Conservation (phyloP, 92 coral and sea anemone genomes). For the Zoanthus solanderi region DNA sequence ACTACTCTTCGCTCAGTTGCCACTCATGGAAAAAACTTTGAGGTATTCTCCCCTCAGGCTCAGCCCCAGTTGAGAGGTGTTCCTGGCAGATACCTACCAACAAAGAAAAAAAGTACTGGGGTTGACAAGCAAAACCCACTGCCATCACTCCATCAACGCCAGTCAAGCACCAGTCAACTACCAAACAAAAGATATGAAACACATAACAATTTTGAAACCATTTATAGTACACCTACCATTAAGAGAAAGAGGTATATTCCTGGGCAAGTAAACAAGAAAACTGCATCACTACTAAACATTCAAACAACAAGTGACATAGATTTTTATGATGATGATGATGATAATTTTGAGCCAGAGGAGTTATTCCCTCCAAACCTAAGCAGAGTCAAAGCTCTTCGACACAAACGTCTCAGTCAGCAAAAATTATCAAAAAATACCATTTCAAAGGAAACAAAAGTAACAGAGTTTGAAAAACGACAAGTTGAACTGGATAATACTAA, state of each 20-base stretch:
- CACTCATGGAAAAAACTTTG: conserved; percentile 30
- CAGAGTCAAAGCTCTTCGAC: conserved; percentile 74
- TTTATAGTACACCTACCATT: conserved; percentile 26
- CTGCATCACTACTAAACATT: neutral
- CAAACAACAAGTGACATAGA: conserved; percentile 36
- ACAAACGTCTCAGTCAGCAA: conserved; percentile 75
- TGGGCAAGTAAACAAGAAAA: neutral
- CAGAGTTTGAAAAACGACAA: conserved; percentile 91
- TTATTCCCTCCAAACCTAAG: conserved; percentile 72
- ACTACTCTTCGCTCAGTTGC: conserved; percentile 2
- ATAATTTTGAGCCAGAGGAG: conserved; percentile 61
- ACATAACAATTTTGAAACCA: conserved; percentile 56
- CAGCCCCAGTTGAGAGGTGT: conserved; percentile 29
- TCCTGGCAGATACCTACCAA: conserved; percentile 19
- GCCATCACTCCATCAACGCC: conserved; percentile 73
- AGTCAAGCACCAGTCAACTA: conserved; percentile 58
- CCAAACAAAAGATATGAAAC: conserved; percentile 87
- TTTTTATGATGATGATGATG: conserved; percentile 23
- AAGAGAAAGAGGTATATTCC: conserved; percentile 43
- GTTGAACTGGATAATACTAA: conserved; percentile 73
- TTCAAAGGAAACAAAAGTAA: conserved; percentile 54
- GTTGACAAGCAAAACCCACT: conserved; percentile 86
- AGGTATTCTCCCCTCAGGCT: neutral
- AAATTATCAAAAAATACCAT: conserved; percentile 28
- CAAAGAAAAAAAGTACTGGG: conserved; percentile 75